Base-by-base conservation (phyloP, 2,797 vertebrate species). In the Paramormyrops hopkinsi region DNA sequence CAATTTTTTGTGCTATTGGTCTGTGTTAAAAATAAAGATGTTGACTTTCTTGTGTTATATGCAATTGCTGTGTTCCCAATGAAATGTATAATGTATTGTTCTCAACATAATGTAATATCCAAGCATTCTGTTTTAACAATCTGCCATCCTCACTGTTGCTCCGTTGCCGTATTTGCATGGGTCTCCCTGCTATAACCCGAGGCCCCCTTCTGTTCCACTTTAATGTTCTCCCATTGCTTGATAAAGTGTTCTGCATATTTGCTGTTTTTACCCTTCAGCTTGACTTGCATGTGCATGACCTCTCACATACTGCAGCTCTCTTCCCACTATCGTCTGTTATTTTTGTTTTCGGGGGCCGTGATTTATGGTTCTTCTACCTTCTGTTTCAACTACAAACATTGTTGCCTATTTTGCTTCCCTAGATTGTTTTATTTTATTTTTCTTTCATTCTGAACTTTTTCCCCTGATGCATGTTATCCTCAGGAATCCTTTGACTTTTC, bases 341-440 rank as follows among this genome's bases (percentile, higher is more conserved):
- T 51, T 12, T 12, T 85, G 3, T 29, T 29, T 86, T 29, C 11
- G 14, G 50, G 48, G 83, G 48, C 25, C 4, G 5, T 22, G 19
- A 51, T 29, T 29, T 86, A 53, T 86, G 22, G 14, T 33, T 53
- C 46, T 29, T 51, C 48, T 33, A 51, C 46, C 46, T 29, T 53
- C 83, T 53, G 14, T 86, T 51, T 22, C 2, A 46, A 19, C 46
- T 12, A 12, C n/a, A 84, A 84, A 84, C 41, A 50, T 50, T n/a
- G 79, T 44, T 84, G 79, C 37, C 44, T 84, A 2, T 84, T 51
- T 14, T 46, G 82, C 82, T 50, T 25, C 9, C 19, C 37, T 33
- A 17, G 17, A 83, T 83, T n/a, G 79, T 22, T 48, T 48, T 1
- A 0, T 48, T 91, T 33, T 89, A 89, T 84, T 50, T 84, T 56